phyloP scores from a whole-genome alignment of 2,888 invertebrate species.

The Drosophila hamatofila region DNA sequence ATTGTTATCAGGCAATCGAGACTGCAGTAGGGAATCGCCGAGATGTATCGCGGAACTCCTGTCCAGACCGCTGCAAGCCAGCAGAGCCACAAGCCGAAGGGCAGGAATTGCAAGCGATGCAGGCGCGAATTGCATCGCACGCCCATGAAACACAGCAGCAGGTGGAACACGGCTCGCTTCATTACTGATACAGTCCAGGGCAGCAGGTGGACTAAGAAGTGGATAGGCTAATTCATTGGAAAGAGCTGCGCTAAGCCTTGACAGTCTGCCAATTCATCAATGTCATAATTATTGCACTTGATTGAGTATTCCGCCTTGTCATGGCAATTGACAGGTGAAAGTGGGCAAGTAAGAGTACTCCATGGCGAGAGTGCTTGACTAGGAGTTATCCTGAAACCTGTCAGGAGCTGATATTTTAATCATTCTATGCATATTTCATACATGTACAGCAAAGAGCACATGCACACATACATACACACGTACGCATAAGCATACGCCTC shows the following conservation, averaged over 20 bases:
- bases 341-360: background rate
- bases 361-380: background rate
- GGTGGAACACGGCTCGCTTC: conserved; percentile 9
- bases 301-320: background rate
- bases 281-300: conserved; percentile 22
- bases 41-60: background rate
- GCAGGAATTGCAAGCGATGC: conserved; percentile 36
- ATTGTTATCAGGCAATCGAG: conserved; percentile 43
- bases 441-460: too few species aligned
- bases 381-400: background rate
- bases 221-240: background rate
- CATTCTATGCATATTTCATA: too few species aligned
- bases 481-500: background rate
- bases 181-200: conserved; percentile 4
- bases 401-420: background rate
- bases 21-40: background rate
- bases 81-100: conserved; percentile 37
- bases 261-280: conserved; percentile 19
- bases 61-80: conserved; percentile 45
- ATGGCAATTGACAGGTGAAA: background rate
- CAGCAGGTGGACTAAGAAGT: conserved; percentile 14
- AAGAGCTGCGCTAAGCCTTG: background rate
- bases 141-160: conserved; percentile 38
- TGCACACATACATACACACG: too few species aligned
- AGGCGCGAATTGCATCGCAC: conserved; percentile 18